phyloP scores from a whole-genome alignment of 1,140 invertebrate species.

The Eumaeus atala region DNA sequence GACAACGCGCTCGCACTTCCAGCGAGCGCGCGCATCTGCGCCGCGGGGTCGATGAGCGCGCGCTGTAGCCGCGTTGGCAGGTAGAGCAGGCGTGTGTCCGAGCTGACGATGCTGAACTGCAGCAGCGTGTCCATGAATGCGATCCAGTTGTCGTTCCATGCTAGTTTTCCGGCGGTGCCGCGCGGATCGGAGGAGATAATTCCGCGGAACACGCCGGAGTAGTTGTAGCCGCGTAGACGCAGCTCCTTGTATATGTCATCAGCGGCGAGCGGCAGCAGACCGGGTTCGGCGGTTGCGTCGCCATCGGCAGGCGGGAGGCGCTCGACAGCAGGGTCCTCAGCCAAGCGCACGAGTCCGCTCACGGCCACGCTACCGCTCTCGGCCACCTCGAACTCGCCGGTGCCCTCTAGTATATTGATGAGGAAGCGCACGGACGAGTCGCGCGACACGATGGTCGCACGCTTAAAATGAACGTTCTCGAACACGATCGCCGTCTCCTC shows the following conservation, averaged over 20 bases:
- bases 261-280: conserved; percentile 77
- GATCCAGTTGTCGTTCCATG: conserved; percentile 94
- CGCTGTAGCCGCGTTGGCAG: conserved; percentile 91
- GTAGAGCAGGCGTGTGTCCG: conserved; percentile 84
- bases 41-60: conserved; percentile 85
- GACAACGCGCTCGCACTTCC: conserved; percentile 70
- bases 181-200: conserved; percentile 81
- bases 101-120: conserved; percentile 90
- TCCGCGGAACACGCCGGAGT: conserved; percentile 90
- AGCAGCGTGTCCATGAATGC: conserved; percentile 96
- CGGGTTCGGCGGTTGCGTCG: conserved; percentile 52
- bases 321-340: conserved; percentile 60
- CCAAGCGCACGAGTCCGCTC: conserved; percentile 82
- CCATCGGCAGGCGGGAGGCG: conserved; percentile 75
- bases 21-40: conserved; percentile 75
- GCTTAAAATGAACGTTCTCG: conserved; percentile 90
- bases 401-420: conserved; percentile 90
- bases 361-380: conserved; percentile 89
- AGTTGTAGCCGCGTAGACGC: conserved; percentile 94
- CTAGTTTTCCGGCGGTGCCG: conserved; percentile 79
- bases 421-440: conserved; percentile 89
- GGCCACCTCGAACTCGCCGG: conserved; percentile 93
- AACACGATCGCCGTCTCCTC: conserved; percentile 89
- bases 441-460: conserved; percentile 93
- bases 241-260: conserved; percentile 96